phyloP scores from a whole-genome alignment of 2,888 invertebrate species.

The Drosophila falleni region DNA sequence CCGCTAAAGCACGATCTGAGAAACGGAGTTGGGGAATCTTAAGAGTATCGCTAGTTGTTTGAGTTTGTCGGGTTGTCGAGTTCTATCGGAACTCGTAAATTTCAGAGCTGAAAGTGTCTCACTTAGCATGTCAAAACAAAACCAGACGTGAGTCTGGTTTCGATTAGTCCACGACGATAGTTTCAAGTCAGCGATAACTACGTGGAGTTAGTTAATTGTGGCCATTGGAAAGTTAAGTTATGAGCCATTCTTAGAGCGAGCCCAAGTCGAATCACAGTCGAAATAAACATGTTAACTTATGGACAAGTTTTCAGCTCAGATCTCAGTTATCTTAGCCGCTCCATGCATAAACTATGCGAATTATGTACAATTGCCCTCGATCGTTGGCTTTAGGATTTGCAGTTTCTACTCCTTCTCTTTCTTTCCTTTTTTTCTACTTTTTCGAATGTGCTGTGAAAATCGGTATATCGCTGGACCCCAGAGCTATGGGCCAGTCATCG shows the following conservation, averaged over 20 bases:
- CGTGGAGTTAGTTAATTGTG: slow-evolving; percentile 64
- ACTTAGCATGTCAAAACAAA: slow-evolving; percentile 76
- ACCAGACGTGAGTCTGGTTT: slow-evolving; percentile 23
- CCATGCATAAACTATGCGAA: slow-evolving; percentile 68
- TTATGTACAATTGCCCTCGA: slow-evolving; percentile 61
- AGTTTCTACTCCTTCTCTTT: neutral
- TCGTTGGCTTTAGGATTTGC: slow-evolving; percentile 18
- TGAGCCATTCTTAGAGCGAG: slow-evolving; percentile 47
- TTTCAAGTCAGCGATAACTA: slow-evolving; percentile 41
- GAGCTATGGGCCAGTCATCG: slow-evolving; percentile 56
- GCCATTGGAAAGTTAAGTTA: slow-evolving; percentile 62
- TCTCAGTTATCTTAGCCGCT: slow-evolving; percentile 58
- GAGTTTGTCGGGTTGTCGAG: slow-evolving; percentile 7
- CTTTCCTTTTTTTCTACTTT: neutral
- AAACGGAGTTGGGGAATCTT: slow-evolving; percentile 8
- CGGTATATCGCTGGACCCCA: slow-evolving; percentile 31
- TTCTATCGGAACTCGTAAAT: slow-evolving; percentile 66
- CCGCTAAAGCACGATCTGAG: slow-evolving; percentile 20
- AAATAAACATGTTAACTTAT: slow-evolving; percentile 67
- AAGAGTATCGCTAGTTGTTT: slow-evolving; percentile 2
- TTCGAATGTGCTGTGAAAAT: slow-evolving; percentile 50
- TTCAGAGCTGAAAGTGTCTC: slow-evolving; percentile 52
- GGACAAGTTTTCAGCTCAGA: slow-evolving; percentile 34
- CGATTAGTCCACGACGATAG: slow-evolving; percentile 41
- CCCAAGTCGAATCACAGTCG: slow-evolving; percentile 13